Base-by-base conservation (phyloP, 2,113 vertebrate genomes). In the Tenebrosternarchus preto region DNA sequence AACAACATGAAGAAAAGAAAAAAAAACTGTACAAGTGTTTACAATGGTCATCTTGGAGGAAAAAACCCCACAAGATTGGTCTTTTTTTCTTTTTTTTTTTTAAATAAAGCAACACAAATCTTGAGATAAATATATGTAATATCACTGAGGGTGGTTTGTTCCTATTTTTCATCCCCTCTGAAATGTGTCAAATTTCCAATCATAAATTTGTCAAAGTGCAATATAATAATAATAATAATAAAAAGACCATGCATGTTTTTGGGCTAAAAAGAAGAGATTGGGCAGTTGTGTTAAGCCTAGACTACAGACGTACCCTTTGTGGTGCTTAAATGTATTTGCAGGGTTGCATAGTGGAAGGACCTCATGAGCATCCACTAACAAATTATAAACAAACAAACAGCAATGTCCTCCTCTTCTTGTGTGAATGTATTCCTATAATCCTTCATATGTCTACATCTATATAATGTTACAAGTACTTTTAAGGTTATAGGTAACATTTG, bases 261-360 rank as follows among this genome's bases (percentile, higher is more conserved):
- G 78, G 83, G 36, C 5, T 36, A 17, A 82, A 50, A 82, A 39
- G 66, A 76, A 77, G 55, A 68, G 76, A 20, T 69, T 22, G 46
- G 69, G 36, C 39, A 64, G 64, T 59, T 66, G 50, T 73, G 69
- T 69, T 76, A 86, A 80, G 73, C 83, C 66, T 66, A 77, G 66
- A 78, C 31, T 33, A 78, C 33, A 70, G 57, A 25, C 76, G 11
- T 27, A 57, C 71, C 33, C 80, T 76, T 43, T 46, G 27, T 57
- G 73, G 75, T 76, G 69, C 59, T 71, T 71, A 81, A 70, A 20
- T 66, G 50, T 31, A 19, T 76, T 61, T 82, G 84, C 79, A 78
- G 63, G 39, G 81, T 84, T 87, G 83, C 84, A 87, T 85, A 88
- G 79, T 82, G 56, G 31, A 74, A 71, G 57, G 71, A 69, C 82